A percentile compares a stretch with the other conserved stretches of the same genome.
Evolutionary conservation across 2,113 vertebrate genomes (phyloP).

Genomic region (Atlantisia rogersi): DNA sequence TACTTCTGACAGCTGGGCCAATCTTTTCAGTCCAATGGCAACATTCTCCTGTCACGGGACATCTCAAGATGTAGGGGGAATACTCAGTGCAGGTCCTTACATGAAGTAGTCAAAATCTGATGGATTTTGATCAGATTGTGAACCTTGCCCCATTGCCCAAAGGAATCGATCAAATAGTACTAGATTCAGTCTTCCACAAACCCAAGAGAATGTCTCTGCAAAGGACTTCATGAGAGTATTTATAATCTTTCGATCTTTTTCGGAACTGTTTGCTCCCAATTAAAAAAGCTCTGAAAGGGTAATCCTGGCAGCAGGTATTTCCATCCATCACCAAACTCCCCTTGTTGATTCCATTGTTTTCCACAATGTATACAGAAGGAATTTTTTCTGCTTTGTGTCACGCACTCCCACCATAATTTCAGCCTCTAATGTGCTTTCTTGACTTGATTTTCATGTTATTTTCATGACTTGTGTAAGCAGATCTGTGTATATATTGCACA

Average conservation of each 20-base stretch:
- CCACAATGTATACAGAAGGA: neutral
- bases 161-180: rapidly evolving
- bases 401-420: neutral
- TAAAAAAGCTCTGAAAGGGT: neutral
- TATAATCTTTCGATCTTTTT: neutral
- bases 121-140: neutral
- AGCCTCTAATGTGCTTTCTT: neutral
- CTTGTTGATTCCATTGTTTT: neutral
- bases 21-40: neutral
- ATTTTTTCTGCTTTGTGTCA: neutral
- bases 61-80: neutral
- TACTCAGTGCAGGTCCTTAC: neutral
- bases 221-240: neutral
- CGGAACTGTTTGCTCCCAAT: neutral
- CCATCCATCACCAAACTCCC: neutral
- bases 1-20: rapidly evolving
- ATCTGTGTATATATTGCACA: neutral
- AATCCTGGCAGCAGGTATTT: neutral
- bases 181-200: neutral
- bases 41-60: neutral
- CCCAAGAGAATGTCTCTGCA: neutral
- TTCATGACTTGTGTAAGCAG: neutral
- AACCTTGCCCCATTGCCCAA: neutral
- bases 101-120: neutral
- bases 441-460: neutral